Base-by-base conservation (phyloP, 2,113 vertebrate genomes). In the Neomonachus schauinslandi region DNA sequence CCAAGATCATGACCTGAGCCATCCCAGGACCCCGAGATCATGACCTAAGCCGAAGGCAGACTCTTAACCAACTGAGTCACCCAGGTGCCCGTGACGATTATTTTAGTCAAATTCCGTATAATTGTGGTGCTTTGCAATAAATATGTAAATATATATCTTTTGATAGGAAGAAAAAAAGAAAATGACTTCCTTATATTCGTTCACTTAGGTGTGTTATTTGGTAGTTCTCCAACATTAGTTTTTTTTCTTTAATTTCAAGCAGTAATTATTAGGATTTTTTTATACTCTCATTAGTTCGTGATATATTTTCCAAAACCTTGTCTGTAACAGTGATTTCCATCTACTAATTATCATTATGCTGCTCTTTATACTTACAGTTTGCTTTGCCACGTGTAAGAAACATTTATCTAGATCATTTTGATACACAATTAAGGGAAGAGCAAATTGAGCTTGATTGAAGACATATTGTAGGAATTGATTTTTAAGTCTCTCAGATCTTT, bases 351-450 rank as follows among this genome's bases (percentile, higher is more conserved):
- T 82, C 49, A 81, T 79, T 63, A 22, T 49, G 24, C 42, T 71
- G 9, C 15, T 91, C 42, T 90, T 97, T 85, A 67, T 86, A 86
- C 72, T 86, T 88, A 81, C 7, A n/a, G 33, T 24, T 76, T 98
- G n/a, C 4, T 63, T 69, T 95, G 76, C 49, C 93, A 97, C 61
- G 21, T 81, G 10, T 53, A 80, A 84, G 49, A 79, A 94, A 88
- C 71, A 2, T 24, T 94, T 72, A 72, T 59, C 59, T 94, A 89
- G 55, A 82, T 93, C 3, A 84, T 88, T 89, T 95, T 95, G 49
- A 69, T 85, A 92, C 85, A 74, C 21, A 10, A 71, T 63, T 83
- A 31, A 80, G 61, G 77, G 26, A 95, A 86, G 11, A 93, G 28
- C 87, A 91, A 91, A 88, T 82, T 94, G 57, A 94, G 88, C 33